These are phyloP conservation scores for Brachionus calyciflorus DNA, from an alignment of 1,140 invertebrate genomes.

Conservation along the genomic window DNA sequence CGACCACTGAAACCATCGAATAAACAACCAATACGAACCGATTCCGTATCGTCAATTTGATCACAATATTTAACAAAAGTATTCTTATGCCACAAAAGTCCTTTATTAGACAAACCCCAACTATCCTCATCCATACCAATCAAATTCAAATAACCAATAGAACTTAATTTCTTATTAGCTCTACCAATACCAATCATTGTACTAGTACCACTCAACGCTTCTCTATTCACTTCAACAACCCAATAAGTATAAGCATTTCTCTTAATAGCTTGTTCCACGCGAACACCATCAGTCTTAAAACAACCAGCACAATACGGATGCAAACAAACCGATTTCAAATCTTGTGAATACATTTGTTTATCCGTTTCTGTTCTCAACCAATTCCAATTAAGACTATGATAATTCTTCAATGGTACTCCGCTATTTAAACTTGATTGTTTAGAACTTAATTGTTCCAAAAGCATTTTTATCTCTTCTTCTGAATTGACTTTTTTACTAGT, in stretches of 20 bases:
- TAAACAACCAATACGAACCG: constrained; percentile 1
- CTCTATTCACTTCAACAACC: neutral
- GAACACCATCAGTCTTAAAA: constrained; percentile 31
- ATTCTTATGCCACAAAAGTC: constrained; percentile 68
- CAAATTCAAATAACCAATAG: constrained; percentile 66
- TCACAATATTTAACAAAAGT: neutral
- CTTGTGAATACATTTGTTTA: constrained; percentile 22
- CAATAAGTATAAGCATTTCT: constrained; percentile 18
- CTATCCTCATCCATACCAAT: constrained; percentile 70
- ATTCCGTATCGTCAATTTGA: neutral
- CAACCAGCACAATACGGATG: constrained; percentile 31
- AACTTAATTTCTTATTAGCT: neutral
- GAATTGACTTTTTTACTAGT: constrained; percentile 8
- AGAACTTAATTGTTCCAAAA: neutral
- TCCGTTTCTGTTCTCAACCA: constrained; percentile 2
- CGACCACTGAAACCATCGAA: neutral
- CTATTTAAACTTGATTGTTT: neutral
- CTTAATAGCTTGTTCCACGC: neutral
- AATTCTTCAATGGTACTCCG: neutral
- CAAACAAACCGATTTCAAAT: constrained; percentile 10
- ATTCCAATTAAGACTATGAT: neutral
- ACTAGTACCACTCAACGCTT: constrained; percentile 11
- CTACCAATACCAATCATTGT: constrained; percentile 36
- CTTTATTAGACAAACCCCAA: constrained; percentile 74
- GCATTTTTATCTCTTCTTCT: neutral